Evolutionary conservation across 1,140 invertebrate genomes (phyloP).

Genomic region (Drosophila leontia): DNA sequence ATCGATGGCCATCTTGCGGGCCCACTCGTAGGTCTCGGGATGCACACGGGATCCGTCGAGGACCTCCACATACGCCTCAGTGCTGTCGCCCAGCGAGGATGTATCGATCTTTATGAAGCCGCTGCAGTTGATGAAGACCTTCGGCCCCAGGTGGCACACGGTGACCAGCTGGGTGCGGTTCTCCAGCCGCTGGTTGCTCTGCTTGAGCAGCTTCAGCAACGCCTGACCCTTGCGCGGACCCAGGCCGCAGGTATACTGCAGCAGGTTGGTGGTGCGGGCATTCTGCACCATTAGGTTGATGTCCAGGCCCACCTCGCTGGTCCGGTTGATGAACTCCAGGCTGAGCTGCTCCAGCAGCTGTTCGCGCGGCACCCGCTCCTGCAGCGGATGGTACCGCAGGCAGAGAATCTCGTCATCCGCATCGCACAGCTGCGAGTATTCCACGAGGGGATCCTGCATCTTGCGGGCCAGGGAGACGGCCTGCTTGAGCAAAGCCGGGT

Average conservation of each 20-base stretch:
- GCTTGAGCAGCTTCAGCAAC: constrained; percentile 95
- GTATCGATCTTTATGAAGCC: constrained; percentile 99
- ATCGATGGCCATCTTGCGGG: constrained; percentile 99
- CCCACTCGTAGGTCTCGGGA: constrained; percentile 99
- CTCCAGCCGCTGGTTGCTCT: constrained; percentile 96
- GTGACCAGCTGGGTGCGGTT: constrained; percentile 98
- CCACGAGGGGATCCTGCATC: constrained; percentile 97
- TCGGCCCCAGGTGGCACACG: constrained; percentile 98
- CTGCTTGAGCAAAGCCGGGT: constrained; percentile 94
- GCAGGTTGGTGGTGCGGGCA: constrained; percentile 93
- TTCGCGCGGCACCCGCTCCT: constrained; percentile 94
- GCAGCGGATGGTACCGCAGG: constrained; percentile 95
- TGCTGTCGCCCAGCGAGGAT: constrained; percentile 96
- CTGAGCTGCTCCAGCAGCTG: constrained; percentile 94
- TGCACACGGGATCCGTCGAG: constrained; percentile 99
- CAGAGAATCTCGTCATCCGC: constrained; percentile 98
- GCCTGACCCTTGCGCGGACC: constrained; percentile 97
- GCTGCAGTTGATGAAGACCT: constrained; percentile 99
- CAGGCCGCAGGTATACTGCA: constrained; percentile 99
- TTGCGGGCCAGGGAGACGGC: constrained; percentile 96
- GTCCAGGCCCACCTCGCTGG: constrained; percentile 99
- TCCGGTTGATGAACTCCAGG: constrained; percentile 96
- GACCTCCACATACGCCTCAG: constrained; percentile 97
- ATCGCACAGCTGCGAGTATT: constrained; percentile 98
- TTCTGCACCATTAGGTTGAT: constrained; percentile 96